A percentile compares a stretch with the other conserved stretches of the same genome.
These are phyloP conservation scores for Paramormyrops kingsleyae DNA, from an alignment of 2,113 vertebrate genomes.

Conservation along the genomic window DNA sequence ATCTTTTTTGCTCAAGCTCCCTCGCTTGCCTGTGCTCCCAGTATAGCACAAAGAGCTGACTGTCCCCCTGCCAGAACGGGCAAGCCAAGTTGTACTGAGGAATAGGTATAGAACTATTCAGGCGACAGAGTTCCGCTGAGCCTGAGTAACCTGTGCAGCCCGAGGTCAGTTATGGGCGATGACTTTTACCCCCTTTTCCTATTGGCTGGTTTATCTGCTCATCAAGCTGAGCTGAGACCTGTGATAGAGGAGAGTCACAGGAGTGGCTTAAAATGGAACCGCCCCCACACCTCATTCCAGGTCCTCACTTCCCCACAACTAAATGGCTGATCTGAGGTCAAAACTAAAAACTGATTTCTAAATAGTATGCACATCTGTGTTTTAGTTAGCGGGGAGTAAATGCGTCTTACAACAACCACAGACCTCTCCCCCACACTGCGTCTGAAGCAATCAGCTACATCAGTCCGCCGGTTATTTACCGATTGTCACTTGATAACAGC, in stretches of 20 bases:
- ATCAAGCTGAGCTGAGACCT: neutral
- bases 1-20: conserved; percentile 13
- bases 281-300: neutral
- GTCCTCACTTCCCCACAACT: neutral
- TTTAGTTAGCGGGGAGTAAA: neutral
- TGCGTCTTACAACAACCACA: neutral
- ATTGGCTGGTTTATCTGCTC: neutral
- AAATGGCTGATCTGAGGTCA: neutral
- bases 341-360: neutral
- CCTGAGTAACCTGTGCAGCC: conserved; percentile 33
- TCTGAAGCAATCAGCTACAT: neutral
- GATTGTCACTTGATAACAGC: neutral
- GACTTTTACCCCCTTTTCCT: neutral
- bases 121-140: conserved; percentile 40
- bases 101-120: conserved; percentile 49
- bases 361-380: neutral
- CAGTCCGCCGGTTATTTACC: neutral
- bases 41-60: conserved; percentile 65
- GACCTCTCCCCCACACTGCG: neutral
- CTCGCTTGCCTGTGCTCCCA: conserved; percentile 56
- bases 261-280: neutral
- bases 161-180: neutral
- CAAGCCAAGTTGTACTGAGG: conserved; percentile 55
- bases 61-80: conserved; percentile 66
- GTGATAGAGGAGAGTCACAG: neutral